phyloP scores from a whole-genome alignment of 2,113 vertebrate genomes.

The Tachysurus fulvidraco region DNA sequence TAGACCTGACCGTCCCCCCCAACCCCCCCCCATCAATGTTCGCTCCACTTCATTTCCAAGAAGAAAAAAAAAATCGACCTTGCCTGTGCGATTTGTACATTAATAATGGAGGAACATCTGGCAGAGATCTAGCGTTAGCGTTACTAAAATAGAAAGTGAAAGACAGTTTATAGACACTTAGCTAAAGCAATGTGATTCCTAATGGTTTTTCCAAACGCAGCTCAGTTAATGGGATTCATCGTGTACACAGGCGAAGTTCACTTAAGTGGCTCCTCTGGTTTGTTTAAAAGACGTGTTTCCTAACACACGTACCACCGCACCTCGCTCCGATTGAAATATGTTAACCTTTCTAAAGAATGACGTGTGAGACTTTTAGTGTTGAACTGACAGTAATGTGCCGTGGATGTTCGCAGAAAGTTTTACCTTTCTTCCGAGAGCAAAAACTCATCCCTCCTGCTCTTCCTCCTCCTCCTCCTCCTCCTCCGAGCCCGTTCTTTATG shows the following conservation, averaged over 20 bases:
- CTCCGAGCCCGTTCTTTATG: constrained; percentile 70
- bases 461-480: constrained; percentile 34
- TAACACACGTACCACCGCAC: neutral
- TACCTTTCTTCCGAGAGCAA: constrained; percentile 62
- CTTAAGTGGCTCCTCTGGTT: neutral
- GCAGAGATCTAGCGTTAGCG: constrained; percentile 63
- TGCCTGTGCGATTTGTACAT: constrained; percentile 15
- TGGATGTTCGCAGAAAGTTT: constrained; percentile 50
- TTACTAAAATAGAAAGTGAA: constrained; percentile 53
- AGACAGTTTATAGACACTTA: constrained; percentile 42
- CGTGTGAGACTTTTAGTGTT: neutral
- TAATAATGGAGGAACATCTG: constrained; percentile 63
- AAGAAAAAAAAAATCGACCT: neutral
- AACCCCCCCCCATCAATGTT: too few species aligned
- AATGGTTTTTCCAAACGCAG: constrained; percentile 21
- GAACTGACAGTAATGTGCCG: neutral
- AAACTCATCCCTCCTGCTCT: constrained; percentile 24
- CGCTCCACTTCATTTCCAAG: neutral
- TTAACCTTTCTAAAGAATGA: neutral
- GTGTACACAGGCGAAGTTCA: neutral
- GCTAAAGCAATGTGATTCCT: neutral
- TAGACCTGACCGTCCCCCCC: too few species aligned
- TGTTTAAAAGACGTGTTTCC: neutral
- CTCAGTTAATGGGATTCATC: neutral
- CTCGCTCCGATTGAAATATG: neutral